Percentiles rank a stretch among this genome's conserved stretches.
These are phyloP conservation scores for Nematopogon swammerdamellus DNA, from an alignment of 2,888 invertebrate species.

Conservation along the genomic window DNA sequence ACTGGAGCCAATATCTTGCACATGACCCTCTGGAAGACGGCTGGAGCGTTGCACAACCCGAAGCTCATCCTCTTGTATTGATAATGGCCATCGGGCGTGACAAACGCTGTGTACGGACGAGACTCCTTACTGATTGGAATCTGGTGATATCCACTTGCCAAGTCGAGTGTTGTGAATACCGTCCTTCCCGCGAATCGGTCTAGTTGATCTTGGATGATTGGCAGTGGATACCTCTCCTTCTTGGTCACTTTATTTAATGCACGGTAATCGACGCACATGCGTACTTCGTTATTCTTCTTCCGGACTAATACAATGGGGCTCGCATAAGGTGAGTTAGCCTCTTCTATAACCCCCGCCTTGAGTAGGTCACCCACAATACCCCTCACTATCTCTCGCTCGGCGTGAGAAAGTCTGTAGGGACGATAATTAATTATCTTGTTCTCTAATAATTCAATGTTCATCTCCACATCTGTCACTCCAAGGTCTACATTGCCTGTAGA, in stretches of 20 bases:
- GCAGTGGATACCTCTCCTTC: constrained; percentile 10
- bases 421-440: constrained; percentile 7
- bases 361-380: constrained; percentile 4
- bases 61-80: constrained; percentile 10
- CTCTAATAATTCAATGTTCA: constrained; percentile 7
- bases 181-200: constrained; percentile 5
- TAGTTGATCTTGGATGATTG: constrained; percentile 8
- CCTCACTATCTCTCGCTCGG: constrained; percentile 7
- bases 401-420: constrained; percentile 8
- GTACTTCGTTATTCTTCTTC: constrained; percentile 9
- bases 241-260: constrained; percentile 8
- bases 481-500: constrained; percentile 7
- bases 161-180: constrained; percentile 9
- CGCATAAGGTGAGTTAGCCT: constrained; percentile 7
- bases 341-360: constrained; percentile 5
- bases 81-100: constrained; percentile 10
- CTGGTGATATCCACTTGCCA: constrained; percentile 10
- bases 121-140: constrained; percentile 6
- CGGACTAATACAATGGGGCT: constrained; percentile 6
- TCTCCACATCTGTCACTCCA: constrained; percentile 8
- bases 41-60: constrained; percentile 8
- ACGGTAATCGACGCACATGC: constrained; percentile 11
- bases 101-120: constrained; percentile 5
- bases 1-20: constrained; percentile 6
- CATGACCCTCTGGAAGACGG: constrained; percentile 9